Conservation (phyloP, 2,797 vertebrate genomes). For the Pseudochirops cupreus region DNA sequence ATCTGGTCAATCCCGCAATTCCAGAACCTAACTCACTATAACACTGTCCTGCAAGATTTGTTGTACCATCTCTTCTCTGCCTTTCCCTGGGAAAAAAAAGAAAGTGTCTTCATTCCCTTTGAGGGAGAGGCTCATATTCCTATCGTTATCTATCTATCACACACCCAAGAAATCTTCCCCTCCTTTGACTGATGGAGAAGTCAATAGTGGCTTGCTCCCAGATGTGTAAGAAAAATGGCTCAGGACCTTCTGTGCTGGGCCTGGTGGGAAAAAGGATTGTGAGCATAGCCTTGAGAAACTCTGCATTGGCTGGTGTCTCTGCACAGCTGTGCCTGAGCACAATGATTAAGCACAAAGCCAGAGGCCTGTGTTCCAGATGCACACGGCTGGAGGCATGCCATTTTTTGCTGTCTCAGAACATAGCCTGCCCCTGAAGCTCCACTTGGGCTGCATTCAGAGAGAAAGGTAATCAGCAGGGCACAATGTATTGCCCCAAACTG, state of each 20-base stretch:
- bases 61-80: not conserved
- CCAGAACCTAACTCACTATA: not conserved
- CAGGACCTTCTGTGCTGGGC: not conserved
- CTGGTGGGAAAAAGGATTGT: not conserved
- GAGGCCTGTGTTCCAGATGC: constrained; percentile 13
- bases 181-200: not conserved
- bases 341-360: constrained; percentile 25
- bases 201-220: not conserved
- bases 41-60: not conserved
- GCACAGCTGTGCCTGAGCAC: not conserved
- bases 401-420: constrained; percentile 29
- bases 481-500: not conserved
- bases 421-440: constrained; percentile 24
- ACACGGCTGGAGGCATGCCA: constrained; percentile 30
- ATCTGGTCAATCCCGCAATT: not conserved
- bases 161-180: not conserved
- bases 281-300: not conserved
- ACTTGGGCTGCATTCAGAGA: not conserved
- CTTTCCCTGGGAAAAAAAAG: not conserved
- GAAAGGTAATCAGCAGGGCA: not conserved
- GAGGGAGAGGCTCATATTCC: not conserved
- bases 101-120: not conserved
- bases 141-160: not conserved
- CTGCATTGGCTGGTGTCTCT: rapidly evolving
- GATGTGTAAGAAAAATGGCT: not conserved